Evolutionary conservation across 2,888 invertebrate species (phyloP), one percentile per base, ranked within the genome.

Genomic region (Hypercompe scribonia): DNA sequence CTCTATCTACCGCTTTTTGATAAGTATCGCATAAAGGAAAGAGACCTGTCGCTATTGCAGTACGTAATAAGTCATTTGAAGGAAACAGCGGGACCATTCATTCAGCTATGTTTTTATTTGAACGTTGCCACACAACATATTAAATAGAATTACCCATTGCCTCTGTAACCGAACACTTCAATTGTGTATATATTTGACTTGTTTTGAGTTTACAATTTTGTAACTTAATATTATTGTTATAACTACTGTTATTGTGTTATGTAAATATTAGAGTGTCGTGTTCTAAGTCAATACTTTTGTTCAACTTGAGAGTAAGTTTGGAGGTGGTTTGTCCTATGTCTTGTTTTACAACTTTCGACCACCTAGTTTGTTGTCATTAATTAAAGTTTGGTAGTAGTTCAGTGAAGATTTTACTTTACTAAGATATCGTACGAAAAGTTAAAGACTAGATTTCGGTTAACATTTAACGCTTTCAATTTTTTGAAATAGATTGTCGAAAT

Each of bases 51-150:
- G 70, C 84, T 69, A 89, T 85, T 65, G 63, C 77, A 73, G 84
- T 83, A 90, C 89, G 86, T 91, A 93, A 90, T 93, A 87, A 79
- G 76, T 74, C 84, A 75, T 73, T 78, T 70, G 78, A 84, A 86
- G 87, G 83, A 84, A 91, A 95, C 94, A 95, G 91, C 88, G 90
- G 83, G 86, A 79, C 92, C 92, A 94, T 94, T 95, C 91, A 95
- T 93, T 91, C 91, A 88, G 89, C 86, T 89, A 91, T 92, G 92
- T 92, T 94, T 94, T 93, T 93, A 93, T 92, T 92, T 89, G 89
- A 88, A 84, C 87, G 83, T 87, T 78, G 82, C 86, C 87, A 87
- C 87, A 88, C 87, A 88, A 89, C 89, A 86, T 88, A 88, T 89
- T 87, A 87, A 88, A 89, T 88, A 89, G 86, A 88, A 89, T 87